phyloP scores from a whole-genome alignment of 2,888 invertebrate species.

The Cheilosia urbana region DNA sequence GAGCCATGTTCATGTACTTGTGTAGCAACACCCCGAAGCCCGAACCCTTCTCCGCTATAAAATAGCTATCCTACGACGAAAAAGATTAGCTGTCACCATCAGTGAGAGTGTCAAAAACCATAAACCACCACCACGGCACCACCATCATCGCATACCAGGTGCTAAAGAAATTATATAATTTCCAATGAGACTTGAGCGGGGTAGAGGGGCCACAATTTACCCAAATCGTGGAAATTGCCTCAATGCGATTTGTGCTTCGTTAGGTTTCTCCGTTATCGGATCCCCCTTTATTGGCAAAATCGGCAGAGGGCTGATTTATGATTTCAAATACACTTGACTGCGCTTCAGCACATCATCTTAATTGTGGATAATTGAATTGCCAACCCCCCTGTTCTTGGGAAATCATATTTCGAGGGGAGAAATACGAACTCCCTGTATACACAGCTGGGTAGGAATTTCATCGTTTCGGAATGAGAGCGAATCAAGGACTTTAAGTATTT shows the following conservation, averaged over 20 bases:
- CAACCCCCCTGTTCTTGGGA: constrained; percentile 48
- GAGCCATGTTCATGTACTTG: constrained; percentile 3
- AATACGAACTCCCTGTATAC: no score
- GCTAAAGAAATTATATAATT: constrained; percentile 58
- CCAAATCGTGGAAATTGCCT: constrained; percentile 44
- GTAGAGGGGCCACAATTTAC: neutral
- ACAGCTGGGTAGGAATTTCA: neutral
- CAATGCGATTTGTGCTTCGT: constrained; percentile 50
- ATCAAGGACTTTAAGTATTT: constrained; percentile 13
- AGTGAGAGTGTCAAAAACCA: constrained; percentile 49
- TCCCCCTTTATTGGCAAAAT: constrained; percentile 19
- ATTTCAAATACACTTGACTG: constrained; percentile 74
- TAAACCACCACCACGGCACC: constrained; percentile 18
- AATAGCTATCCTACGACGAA: neutral
- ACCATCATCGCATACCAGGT: constrained; percentile 39
- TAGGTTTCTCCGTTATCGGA: constrained; percentile 37
- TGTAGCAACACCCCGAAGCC: neutral
- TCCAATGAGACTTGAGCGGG: constrained; percentile 12
- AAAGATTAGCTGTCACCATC: constrained; percentile 70
- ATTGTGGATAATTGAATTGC: constrained; percentile 73
- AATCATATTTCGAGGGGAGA: constrained; percentile 49
- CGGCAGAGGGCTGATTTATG: constrained; percentile 71
- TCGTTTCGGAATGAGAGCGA: neutral
- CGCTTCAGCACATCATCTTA: constrained; percentile 73
- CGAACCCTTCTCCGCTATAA: constrained; percentile 10